Evolutionary conservation across 1,140 invertebrate species (phyloP).

Genomic region (Teleopsis dalmanni): DNA sequence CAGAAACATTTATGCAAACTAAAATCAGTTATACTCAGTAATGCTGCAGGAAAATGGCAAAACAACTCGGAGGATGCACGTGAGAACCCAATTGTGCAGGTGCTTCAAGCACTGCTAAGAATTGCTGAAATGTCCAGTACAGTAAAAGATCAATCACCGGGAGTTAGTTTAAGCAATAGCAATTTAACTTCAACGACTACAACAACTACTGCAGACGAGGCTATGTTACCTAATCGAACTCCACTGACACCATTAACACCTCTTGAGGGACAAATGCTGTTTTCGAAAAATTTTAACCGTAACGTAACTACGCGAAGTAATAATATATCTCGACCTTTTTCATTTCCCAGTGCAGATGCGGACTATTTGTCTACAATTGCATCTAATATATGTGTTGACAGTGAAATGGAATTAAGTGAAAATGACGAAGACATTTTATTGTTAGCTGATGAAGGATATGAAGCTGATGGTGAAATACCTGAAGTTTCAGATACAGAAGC

Average conservation of each 20-base stretch:
- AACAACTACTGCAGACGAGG: background rate
- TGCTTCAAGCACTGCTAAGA: conserved; percentile 35
- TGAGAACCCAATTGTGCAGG: conserved; percentile 36
- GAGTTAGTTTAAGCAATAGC: conserved; percentile 17
- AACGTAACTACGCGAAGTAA: background rate
- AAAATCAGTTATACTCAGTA: conserved; percentile 29
- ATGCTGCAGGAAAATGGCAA: conserved; percentile 17
- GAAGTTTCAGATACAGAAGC: conserved; percentile 32
- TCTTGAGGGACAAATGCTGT: conserved; percentile 11
- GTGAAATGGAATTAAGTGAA: conserved; percentile 36
- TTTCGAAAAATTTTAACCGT: background rate
- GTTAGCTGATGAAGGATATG: conserved; percentile 41
- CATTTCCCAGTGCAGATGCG: conserved; percentile 24
- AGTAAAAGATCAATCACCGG: conserved; percentile 22
- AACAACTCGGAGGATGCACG: conserved; percentile 24
- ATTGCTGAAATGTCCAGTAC: conserved; percentile 38
- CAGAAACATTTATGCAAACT: conserved; percentile 38
- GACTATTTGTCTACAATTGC: conserved; percentile 36
- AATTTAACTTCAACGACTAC: background rate
- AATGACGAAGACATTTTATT: conserved; percentile 33
- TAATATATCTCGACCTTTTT: conserved; percentile 21
- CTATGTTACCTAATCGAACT: conserved; percentile 9
- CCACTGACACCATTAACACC: conserved; percentile 23
- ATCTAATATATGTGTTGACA: conserved; percentile 34
- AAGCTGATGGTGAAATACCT: conserved; percentile 39